These are phyloP conservation scores for Datnioides undecimradiatus DNA, from an alignment of 2,113 vertebrate genomes.

Conservation along the genomic window DNA sequence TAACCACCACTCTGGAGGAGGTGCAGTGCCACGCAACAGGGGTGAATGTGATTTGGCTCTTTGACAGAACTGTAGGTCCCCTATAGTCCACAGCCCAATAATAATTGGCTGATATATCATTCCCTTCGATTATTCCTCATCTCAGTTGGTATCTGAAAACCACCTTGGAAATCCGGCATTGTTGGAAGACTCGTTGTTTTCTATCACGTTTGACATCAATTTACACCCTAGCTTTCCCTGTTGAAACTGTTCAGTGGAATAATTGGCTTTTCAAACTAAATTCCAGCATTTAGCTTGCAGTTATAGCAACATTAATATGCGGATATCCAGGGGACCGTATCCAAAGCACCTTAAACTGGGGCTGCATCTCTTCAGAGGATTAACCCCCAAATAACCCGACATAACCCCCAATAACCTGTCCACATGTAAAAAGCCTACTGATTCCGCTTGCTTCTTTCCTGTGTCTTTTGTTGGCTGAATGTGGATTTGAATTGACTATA, in stretches of 20 bases:
- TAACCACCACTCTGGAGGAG: slow-evolving; percentile 87
- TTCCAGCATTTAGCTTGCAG: background rate
- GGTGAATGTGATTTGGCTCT: slow-evolving; percentile 58
- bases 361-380: slow-evolving; percentile 85
- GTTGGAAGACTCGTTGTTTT: background rate
- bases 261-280: slow-evolving; percentile 24
- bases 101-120: slow-evolving; percentile 22
- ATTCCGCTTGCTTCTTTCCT: slow-evolving; percentile 73
- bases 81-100: background rate
- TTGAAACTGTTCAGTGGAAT: background rate
- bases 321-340: slow-evolving; percentile 44
- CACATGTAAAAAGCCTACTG: slow-evolving; percentile 73
- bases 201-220: background rate
- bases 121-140: background rate
- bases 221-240: background rate
- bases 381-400: slow-evolving; percentile 87
- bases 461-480: slow-evolving; percentile 82
- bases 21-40: slow-evolving; percentile 83
- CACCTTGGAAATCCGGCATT: slow-evolving; percentile 8
- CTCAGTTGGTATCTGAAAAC: slow-evolving; percentile 9
- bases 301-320: background rate
- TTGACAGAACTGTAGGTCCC: slow-evolving; percentile 32
- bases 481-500: slow-evolving; percentile 67
- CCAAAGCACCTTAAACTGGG: slow-evolving; percentile 72
- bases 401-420: slow-evolving; percentile 89